These are phyloP conservation scores for Drosophila diplacantha DNA, from an alignment of 2,888 invertebrate genomes.

Conservation along the genomic window DNA sequence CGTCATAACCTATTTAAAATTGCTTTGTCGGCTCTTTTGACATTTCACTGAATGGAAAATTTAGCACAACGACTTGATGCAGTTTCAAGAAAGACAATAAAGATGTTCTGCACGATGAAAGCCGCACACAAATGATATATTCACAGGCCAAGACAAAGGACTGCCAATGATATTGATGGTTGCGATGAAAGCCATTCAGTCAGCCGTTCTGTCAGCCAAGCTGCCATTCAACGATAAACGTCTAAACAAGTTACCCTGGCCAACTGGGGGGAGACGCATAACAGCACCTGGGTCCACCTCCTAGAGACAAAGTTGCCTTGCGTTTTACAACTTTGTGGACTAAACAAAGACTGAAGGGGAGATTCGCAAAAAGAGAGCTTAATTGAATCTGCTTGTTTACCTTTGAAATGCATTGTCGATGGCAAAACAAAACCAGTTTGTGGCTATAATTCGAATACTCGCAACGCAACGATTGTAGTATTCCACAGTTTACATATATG, in stretches of 20 bases:
- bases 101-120: conserved; percentile 4
- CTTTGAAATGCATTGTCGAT: conserved; percentile 3
- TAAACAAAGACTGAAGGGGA: conserved; percentile 12
- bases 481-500: not conserved
- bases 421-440: conserved; percentile 34
- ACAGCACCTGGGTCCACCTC: not conserved
- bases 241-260: conserved; percentile 14
- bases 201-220: not conserved
- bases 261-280: not conserved
- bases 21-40: conserved; percentile 3
- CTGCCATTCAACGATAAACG: conserved; percentile 10
- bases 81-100: conserved; percentile 15
- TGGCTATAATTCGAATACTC: conserved; percentile 42
- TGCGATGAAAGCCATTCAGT: conserved; percentile 10
- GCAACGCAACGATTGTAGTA: conserved; percentile 7
- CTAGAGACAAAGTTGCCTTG: conserved; percentile 24
- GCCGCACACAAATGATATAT: conserved; percentile 14
- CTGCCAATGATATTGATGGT: conserved; percentile 21
- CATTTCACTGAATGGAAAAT: not conserved
- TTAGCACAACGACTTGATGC: not conserved
- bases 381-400: conserved; percentile 60
- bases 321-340: conserved; percentile 17
- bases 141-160: conserved; percentile 9
- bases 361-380: conserved; percentile 21
- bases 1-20: not conserved